Evolutionary conservation across 2,797 vertebrate genomes (phyloP).

Genomic region (Danio kyathit): DNA sequence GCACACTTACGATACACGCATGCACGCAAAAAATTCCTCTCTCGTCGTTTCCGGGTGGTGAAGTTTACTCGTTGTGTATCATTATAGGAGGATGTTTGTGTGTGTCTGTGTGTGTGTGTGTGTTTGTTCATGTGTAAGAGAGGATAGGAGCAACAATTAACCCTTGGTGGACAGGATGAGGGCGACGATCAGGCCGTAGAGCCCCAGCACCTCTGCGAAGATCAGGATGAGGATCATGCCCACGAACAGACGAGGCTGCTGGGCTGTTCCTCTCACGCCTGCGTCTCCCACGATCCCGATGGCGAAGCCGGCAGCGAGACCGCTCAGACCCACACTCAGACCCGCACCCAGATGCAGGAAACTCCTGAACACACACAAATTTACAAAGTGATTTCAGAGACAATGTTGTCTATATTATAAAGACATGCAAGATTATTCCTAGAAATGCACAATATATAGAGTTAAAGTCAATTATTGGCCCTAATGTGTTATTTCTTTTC

Average conservation of each 20-base stretch:
- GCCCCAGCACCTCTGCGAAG: constrained; percentile 98
- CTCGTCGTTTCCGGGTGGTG: constrained; percentile 48
- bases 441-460: too few species aligned
- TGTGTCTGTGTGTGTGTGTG: constrained; percentile 26
- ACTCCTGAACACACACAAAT: constrained; percentile 80
- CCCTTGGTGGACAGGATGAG: constrained; percentile 98
- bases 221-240: constrained; percentile 99
- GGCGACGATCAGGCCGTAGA: constrained; percentile 97
- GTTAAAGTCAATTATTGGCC: too few species aligned
- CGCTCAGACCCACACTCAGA: constrained; percentile 96
- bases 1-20: constrained; percentile 45
- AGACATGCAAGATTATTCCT: too few species aligned
- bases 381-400: too few species aligned
- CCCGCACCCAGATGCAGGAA: constrained; percentile 97
- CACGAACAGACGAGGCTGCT: constrained; percentile 97
- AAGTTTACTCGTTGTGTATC: constrained; percentile 52
- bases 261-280: constrained; percentile 95
- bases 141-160: constrained; percentile 36
- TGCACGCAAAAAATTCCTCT: constrained; percentile 43
- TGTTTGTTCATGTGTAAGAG: constrained; percentile 45
- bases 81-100: constrained; percentile 46
- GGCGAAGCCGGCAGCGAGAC: constrained; percentile 96
- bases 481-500: too few species aligned
- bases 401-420: background rate
- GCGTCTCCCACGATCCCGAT: constrained; percentile 98